phyloP scores from a whole-genome alignment of 2,797 vertebrate species.

The Australoheros facetus region DNA sequence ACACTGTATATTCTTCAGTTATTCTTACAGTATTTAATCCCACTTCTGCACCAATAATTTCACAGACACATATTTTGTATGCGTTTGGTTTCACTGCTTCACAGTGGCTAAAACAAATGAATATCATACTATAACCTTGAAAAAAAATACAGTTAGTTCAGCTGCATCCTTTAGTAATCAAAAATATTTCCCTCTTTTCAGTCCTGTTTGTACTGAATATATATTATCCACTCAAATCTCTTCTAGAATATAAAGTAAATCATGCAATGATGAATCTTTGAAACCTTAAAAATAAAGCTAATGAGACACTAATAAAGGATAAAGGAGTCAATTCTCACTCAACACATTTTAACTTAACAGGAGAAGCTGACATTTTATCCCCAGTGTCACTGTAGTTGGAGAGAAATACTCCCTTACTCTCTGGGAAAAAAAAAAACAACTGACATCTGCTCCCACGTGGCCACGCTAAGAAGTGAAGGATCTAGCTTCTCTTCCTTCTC shows the following conservation, averaged over 20 bases:
- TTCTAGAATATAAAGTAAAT: too few species aligned
- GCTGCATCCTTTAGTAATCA: not conserved
- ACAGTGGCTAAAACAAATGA: too few species aligned
- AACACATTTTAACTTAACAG: constrained; percentile 19
- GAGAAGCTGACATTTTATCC: constrained; percentile 46
- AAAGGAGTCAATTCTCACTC: constrained; percentile 23
- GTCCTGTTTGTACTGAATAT: not conserved
- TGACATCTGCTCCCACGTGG: constrained; percentile 53
- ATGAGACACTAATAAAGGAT: not conserved
- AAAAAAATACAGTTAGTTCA: not conserved
- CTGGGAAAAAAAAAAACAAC: constrained; percentile 7
- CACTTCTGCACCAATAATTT: too few species aligned
- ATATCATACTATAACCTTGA: not conserved
- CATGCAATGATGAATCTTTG: not conserved
- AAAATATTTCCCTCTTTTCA: not conserved
- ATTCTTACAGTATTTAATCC: not conserved
- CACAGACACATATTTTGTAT: too few species aligned
- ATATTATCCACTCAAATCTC: not conserved
- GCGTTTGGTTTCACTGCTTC: too few species aligned
- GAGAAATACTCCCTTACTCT: constrained; percentile 3
- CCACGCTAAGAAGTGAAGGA: constrained; percentile 27
- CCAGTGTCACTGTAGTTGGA: constrained; percentile 19
- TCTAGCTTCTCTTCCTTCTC: constrained; percentile 45
- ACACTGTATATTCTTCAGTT: not conserved
- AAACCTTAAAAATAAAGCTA: not conserved